Conservation (phyloP, 2,797 vertebrate genomes). For the Sparidentex hasta region DNA sequence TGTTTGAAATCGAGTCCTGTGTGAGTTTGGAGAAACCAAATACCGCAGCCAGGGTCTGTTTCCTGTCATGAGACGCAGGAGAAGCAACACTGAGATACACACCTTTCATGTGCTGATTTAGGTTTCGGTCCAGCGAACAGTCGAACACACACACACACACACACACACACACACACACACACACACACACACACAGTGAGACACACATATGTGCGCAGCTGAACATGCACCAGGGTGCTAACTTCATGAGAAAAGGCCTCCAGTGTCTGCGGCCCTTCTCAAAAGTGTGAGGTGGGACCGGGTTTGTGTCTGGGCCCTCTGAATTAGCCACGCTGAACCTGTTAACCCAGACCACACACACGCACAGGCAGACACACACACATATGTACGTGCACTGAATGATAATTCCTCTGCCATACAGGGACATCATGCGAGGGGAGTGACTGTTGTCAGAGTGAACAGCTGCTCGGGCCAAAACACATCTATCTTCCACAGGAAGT, state of each 20-base stretch:
- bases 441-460: slow-evolving; percentile 66
- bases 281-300: slow-evolving; percentile 68
- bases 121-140: slow-evolving; percentile 52
- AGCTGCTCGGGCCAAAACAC: slow-evolving; percentile 76
- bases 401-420: slow-evolving; percentile 58
- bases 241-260: slow-evolving; percentile 55
- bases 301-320: slow-evolving; percentile 68
- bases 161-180: slow-evolving; percentile 31
- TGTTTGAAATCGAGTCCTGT: slow-evolving; percentile 70
- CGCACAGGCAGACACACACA: slow-evolving; percentile 34
- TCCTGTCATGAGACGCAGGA: slow-evolving; percentile 75
- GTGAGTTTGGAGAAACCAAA: slow-evolving; percentile 73
- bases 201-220: slow-evolving; percentile 10
- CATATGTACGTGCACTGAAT: slow-evolving; percentile 63
- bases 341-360: slow-evolving; percentile 77
- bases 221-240: slow-evolving; percentile 34
- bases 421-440: slow-evolving; percentile 64
- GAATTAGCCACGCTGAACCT: slow-evolving; percentile 73
- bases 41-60: slow-evolving; percentile 71
- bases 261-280: slow-evolving; percentile 66
- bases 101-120: slow-evolving; percentile 82
- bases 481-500: slow-evolving; percentile 84
- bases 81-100: slow-evolving; percentile 74
- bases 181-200: slow-evolving; percentile 4
- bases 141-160: slow-evolving; percentile 22